Evolutionary conservation across 2,113 vertebrate species (phyloP).

Genomic region (Diphyllodes magnificus): DNA sequence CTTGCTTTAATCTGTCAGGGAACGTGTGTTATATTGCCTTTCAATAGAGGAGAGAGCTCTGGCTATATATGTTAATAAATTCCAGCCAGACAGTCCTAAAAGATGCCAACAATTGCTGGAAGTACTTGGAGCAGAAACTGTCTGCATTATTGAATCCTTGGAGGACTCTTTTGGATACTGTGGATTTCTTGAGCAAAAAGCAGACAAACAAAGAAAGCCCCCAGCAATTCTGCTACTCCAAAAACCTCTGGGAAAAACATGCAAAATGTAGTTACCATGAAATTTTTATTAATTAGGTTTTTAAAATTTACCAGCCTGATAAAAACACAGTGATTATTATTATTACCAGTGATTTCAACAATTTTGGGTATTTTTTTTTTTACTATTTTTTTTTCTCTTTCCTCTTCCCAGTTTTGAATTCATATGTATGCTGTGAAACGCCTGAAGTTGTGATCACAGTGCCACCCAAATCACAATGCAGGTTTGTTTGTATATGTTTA

Average conservation of each 20-base stretch:
- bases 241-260: background rate
- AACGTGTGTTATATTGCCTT: conserved; percentile 32
- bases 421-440: background rate
- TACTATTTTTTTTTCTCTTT: background rate
- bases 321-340: background rate
- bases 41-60: conserved; percentile 27
- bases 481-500: background rate
- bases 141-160: background rate
- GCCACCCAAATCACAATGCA: background rate
- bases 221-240: background rate
- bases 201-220: background rate
- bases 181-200: background rate
- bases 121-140: conserved; percentile 15
- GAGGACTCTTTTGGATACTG: background rate
- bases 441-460: background rate
- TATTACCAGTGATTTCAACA: background rate
- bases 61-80: conserved; percentile 56
- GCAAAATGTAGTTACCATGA: background rate
- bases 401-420: background rate
- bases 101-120: conserved; percentile 35
- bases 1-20: conserved; percentile 61
- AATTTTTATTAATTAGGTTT: background rate
- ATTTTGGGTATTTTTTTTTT: background rate
- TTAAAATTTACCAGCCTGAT: background rate
- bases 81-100: conserved; percentile 39